These are phyloP conservation scores for Macrotis lagotis DNA, from an alignment of 2,113 vertebrate genomes.

Conservation along the genomic window DNA sequence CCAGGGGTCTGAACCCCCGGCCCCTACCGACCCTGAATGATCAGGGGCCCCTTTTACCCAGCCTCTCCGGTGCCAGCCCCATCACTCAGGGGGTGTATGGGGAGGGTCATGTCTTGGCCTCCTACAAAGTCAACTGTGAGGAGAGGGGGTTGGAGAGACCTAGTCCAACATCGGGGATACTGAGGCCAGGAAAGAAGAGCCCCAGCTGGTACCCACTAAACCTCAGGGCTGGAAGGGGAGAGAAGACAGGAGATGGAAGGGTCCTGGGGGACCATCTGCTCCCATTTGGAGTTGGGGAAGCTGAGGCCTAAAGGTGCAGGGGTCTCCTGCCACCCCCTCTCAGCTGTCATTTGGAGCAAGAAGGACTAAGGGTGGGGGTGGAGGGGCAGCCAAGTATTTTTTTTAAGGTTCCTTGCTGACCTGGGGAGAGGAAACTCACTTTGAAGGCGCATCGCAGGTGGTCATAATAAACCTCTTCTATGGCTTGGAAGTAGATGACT, in stretches of 20 bases:
- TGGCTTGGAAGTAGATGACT: slow-evolving; percentile 95
- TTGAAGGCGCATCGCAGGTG: slow-evolving; percentile 91
- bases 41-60: too few species aligned
- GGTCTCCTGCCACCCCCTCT: too few species aligned
- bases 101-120: too few species aligned
- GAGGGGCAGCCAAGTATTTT: too few species aligned
- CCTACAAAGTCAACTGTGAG: neutral
- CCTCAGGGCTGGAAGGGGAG: neutral
- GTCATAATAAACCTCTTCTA: slow-evolving; percentile 94
- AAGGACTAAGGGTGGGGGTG: neutral
- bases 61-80: neutral
- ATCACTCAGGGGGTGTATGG: neutral
- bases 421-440: slow-evolving; percentile 72
- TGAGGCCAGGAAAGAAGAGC: neutral
- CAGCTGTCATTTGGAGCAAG: neutral
- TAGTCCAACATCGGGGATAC: neutral
- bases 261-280: neutral
- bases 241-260: neutral
- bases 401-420: too few species aligned
- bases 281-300: neutral
- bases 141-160: neutral
- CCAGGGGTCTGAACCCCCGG: neutral
- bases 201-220: neutral
- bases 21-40: neutral
- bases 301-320: too few species aligned